phyloP scores from a whole-genome alignment of 1,140 invertebrate species.

The Caenorhabditis remanei region DNA sequence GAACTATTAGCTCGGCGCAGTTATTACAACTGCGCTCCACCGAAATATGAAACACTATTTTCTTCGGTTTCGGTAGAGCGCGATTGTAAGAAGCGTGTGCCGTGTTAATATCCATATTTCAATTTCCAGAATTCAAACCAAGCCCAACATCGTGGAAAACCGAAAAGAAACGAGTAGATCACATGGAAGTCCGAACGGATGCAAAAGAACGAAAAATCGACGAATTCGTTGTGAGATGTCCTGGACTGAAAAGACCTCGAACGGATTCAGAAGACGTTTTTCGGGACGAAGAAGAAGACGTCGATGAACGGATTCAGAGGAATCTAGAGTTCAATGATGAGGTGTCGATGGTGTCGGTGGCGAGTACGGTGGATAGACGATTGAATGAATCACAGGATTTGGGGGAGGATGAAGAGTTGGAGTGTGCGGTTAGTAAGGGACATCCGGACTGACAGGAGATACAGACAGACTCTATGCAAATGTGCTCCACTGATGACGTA shows the following conservation, averaged over 20 bases:
- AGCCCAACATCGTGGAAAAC: not conserved
- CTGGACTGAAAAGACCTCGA: constrained; percentile 5
- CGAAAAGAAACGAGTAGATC: constrained; percentile 13
- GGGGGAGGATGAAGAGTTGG: constrained; percentile 33
- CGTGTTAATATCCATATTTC: not conserved
- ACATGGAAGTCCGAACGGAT: constrained; percentile 42
- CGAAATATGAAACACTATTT: too few species aligned
- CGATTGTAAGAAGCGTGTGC: too few species aligned
- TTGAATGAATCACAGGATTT: constrained; percentile 23
- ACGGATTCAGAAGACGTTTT: not conserved
- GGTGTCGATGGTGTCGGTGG: constrained; percentile 13
- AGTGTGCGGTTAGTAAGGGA: not conserved
- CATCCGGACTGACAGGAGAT: too few species aligned
- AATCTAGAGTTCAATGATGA: not conserved
- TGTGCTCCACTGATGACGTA: too few species aligned
- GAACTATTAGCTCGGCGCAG: too few species aligned
- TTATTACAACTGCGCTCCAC: too few species aligned
- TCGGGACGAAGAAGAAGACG: not conserved
- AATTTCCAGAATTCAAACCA: not conserved
- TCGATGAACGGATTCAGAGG: not conserved
- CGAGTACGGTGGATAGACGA: not conserved
- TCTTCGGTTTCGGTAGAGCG: too few species aligned
- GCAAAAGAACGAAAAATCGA: constrained; percentile 38
- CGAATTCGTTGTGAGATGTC: constrained; percentile 7
- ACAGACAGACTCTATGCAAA: too few species aligned